Conservation (phyloP, 2,888 invertebrate species). For the Cryptus armator region DNA sequence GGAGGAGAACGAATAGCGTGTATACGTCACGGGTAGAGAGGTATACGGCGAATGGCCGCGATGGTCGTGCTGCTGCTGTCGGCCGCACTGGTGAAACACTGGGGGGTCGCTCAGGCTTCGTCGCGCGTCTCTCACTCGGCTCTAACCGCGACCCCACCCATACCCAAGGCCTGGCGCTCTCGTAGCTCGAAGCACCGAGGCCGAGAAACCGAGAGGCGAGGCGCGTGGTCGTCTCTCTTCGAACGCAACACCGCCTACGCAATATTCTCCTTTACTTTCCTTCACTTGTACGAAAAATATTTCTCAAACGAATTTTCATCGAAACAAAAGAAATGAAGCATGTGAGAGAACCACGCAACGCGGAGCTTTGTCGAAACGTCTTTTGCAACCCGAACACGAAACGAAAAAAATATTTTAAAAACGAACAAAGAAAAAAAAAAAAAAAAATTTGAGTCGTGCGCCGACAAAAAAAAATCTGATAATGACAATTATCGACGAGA, state of each 20-base stretch:
- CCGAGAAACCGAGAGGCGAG: slow-evolving; percentile 34
- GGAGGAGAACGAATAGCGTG: slow-evolving; percentile 33
- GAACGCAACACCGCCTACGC: slow-evolving; percentile 11
- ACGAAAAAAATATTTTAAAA: background rate
- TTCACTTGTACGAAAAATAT: slow-evolving; percentile 6
- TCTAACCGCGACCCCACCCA: slow-evolving; percentile 52
- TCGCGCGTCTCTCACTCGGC: slow-evolving; percentile 35
- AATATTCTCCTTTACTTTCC: background rate
- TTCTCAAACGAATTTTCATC: slow-evolving; percentile 33
- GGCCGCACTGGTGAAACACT: slow-evolving; percentile 65
- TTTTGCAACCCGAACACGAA: background rate
- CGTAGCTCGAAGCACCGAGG: slow-evolving; percentile 19
- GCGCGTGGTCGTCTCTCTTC: slow-evolving; percentile 26
- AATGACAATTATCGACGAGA: background rate
- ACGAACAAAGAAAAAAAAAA: background rate
- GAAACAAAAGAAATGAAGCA: background rate
- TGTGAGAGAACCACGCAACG: too few relatives aligned
- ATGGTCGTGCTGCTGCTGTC: slow-evolving; percentile 57
- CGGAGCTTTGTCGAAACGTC: background rate
- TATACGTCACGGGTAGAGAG: background rate
- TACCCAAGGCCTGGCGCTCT: slow-evolving; percentile 24
- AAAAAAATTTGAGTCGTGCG: background rate
- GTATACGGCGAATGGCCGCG: slow-evolving; percentile 57
- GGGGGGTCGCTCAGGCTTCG: slow-evolving; percentile 25
- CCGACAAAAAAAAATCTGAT: background rate